Evolutionary conservation across 2,797 vertebrate species (phyloP).

Genomic region (Jordanella pulchra): DNA sequence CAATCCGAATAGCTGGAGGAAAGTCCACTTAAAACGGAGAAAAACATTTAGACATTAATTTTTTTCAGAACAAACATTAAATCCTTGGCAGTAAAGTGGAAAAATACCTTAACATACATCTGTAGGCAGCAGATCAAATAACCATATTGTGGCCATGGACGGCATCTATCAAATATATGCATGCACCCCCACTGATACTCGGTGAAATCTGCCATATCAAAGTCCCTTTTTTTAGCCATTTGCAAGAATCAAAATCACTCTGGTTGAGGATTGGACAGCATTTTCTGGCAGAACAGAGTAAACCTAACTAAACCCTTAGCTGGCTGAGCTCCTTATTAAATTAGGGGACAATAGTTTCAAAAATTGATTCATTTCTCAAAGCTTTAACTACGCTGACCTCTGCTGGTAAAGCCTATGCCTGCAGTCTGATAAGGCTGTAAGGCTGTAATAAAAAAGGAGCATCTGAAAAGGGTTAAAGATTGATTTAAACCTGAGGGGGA

Average conservation of each 20-base stretch:
- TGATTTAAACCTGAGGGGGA: neutral
- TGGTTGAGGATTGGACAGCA: neutral
- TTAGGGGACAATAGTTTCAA: neutral
- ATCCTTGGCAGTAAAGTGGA: neutral
- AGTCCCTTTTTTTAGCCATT: neutral
- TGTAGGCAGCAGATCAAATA: neutral
- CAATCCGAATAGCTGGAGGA: constrained; percentile 86
- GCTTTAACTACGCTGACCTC: neutral
- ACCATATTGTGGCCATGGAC: neutral
- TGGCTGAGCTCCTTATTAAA: neutral
- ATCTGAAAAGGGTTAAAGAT: neutral
- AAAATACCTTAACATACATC: neutral
- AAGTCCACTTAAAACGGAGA: constrained; percentile 87
- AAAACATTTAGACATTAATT: neutral
- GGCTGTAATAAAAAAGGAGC: no score
- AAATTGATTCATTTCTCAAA: neutral
- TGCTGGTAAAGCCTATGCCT: neutral
- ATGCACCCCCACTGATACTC: neutral
- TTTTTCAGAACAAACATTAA: neutral
- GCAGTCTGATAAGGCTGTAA: neutral
- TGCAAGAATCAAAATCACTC: neutral
- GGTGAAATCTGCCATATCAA: neutral
- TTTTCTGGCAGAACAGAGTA: neutral
- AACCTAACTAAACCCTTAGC: no score
- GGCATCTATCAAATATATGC: neutral